Conservation (phyloP, 2,113 vertebrate species). For the Donacobius atricapilla region DNA sequence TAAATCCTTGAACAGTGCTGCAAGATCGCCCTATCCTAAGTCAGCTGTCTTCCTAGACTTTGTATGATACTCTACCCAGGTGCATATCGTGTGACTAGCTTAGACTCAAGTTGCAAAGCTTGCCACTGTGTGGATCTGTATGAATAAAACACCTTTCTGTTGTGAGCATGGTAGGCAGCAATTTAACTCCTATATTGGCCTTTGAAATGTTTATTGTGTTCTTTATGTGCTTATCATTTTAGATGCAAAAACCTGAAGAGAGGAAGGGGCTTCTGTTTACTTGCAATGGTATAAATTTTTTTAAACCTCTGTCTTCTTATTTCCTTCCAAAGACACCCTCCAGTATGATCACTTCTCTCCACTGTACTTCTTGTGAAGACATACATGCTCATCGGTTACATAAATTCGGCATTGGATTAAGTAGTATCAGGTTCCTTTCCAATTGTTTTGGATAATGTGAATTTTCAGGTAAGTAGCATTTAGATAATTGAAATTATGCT, state of each 20-base stretch:
- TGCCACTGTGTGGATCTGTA: not conserved
- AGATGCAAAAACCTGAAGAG: not conserved
- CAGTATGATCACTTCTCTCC: not conserved
- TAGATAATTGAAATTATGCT: not conserved
- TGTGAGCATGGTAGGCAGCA: not conserved
- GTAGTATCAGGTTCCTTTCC: not conserved
- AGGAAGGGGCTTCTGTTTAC: not conserved
- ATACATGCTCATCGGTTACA: not conserved
- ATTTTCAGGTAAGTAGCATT: not conserved
- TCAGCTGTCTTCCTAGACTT: accelerated
- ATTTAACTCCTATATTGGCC: not conserved
- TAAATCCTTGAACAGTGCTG: not conserved
- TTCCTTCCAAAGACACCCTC: not conserved
- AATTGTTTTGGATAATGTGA: not conserved
- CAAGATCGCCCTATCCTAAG: not conserved
- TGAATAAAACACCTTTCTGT: not conserved
- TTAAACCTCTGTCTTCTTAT: not conserved
- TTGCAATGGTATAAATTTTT: not conserved
- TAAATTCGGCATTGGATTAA: not conserved
- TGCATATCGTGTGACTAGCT: accelerated
- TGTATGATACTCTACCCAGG: not conserved
- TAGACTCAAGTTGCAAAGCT: not conserved
- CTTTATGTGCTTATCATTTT: not conserved
- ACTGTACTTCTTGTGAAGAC: not conserved
- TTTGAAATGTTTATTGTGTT: not conserved